Base-by-base conservation (phyloP, 2,113 vertebrate species). In the Crotalus horridus region DNA sequence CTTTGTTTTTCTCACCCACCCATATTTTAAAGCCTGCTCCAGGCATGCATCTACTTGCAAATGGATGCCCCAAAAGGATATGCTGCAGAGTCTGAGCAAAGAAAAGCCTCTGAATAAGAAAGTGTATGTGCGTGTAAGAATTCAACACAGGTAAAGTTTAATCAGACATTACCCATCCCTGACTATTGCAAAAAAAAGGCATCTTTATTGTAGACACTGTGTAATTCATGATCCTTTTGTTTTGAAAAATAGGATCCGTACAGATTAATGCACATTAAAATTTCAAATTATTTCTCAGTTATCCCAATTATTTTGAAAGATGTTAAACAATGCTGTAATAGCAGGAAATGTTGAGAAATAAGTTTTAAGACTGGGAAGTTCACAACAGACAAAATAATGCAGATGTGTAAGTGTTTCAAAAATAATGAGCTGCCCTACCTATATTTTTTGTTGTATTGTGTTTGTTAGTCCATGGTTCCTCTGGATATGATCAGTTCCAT, bases 321-420 rank as follows among this genome's bases (percentile, higher is more conserved):
- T 43, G 92, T 94, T 93, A 92, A 90, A 26, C 95, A 94, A 95
- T 74, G 51, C n/a, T 94, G 21, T 91, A 89, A 94, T 88, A 91
- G 91, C 89, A 53, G 39, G 56, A 61, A 89, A 89, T 17, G 64
- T 46, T 46, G 29, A 61, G 39, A 89, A 12, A 29, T 24, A 13
- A 0, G 3, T 89, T 89, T 96, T 94, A 94, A 59, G 61, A 93
- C 86, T 93, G 59, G 48, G 59, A 81, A 93, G 93, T 92, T 91
- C 93, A 91, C 94, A 96, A 96, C 95, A 89, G 91, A 92, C 92
- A 96, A 85, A 88, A 93, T 46, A 58, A n/a, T 4, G 46, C 26
- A 4, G 26, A 1, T 33, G 20, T 69, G 29, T 64, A 64, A 64
- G 61, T n/a, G 11, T 69, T 69, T 6, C 64, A n/a, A n/a, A 33